Percentiles rank a stretch among this genome's conserved stretches.
These are phyloP conservation scores for Crossocerus cetratus DNA, from an alignment of 2,888 invertebrate species.

Conservation along the genomic window DNA sequence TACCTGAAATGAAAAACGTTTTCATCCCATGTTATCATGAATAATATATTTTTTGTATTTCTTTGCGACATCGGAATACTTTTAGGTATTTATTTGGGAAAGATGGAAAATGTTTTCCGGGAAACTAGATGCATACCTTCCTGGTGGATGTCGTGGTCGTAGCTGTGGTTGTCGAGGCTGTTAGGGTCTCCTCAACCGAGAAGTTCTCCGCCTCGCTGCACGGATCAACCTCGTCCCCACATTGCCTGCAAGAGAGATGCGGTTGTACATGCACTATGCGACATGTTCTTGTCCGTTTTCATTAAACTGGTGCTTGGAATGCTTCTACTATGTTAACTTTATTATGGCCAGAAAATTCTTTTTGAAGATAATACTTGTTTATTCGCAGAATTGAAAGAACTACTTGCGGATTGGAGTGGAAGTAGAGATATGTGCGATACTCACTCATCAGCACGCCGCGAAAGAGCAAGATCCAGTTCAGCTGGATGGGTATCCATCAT, in stretches of 20 bases:
- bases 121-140: constrained; percentile 44
- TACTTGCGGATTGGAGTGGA: too few species aligned
- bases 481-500: constrained; percentile 92
- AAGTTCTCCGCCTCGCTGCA: constrained; percentile 73
- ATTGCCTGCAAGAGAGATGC: constrained; percentile 64
- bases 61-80: too few species aligned
- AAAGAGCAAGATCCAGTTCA: constrained; percentile 82
- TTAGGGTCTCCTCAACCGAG: constrained; percentile 67
- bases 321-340: too few species aligned
- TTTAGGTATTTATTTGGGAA: too few species aligned
- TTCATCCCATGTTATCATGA: too few species aligned
- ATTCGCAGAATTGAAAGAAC: too few species aligned
- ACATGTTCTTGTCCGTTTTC: too few species aligned
- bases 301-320: too few species aligned
- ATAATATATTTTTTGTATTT: too few species aligned
- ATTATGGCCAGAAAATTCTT: too few species aligned
- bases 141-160: constrained; percentile 77
- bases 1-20: constrained; percentile 76
- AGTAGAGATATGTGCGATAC: constrained; percentile 44
- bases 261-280: neutral
- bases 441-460: constrained; percentile 77
- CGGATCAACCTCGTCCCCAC: constrained; percentile 71
- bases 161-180: constrained; percentile 48
- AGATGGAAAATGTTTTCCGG: too few species aligned
- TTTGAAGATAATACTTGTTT: too few species aligned